These are phyloP conservation scores for Allygus modestus DNA, from an alignment of 2,888 invertebrate genomes.

Conservation along the genomic window DNA sequence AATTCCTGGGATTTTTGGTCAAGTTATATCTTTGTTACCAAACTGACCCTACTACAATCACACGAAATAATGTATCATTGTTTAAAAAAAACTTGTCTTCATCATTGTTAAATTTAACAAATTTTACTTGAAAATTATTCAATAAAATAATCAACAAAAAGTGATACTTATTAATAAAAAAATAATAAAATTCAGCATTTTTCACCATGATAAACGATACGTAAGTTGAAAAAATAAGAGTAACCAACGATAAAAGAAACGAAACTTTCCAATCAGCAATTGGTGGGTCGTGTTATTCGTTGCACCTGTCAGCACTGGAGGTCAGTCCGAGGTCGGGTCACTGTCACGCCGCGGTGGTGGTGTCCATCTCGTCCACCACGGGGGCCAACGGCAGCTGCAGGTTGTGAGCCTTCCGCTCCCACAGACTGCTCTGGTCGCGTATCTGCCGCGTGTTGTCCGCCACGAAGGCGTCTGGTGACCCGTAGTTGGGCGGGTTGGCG, in stretches of 20 bases:
- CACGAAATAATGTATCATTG: too few relatives aligned
- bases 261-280: too few relatives aligned
- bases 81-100: too few relatives aligned
- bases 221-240: too few relatives aligned
- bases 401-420: conserved; percentile 63
- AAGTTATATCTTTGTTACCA: neutral
- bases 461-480: conserved; percentile 87
- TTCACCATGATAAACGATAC: too few relatives aligned
- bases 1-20: neutral
- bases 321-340: neutral
- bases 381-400: conserved; percentile 49
- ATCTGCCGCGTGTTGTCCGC: conserved; percentile 79
- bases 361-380: conserved; percentile 39
- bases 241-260: too few relatives aligned
- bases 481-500: conserved; percentile 97
- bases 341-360: conserved; percentile 49
- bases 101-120: too few relatives aligned
- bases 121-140: neutral
- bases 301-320: neutral
- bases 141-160: neutral
- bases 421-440: conserved; percentile 61
- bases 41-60: neutral
- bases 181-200: too few relatives aligned
- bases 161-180: neutral
- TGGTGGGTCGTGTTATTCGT: neutral